Evolutionary conservation across 1,140 invertebrate species (phyloP), one percentile per base, ranked within the genome.

Genomic region (Trachelipus rathkii): DNA sequence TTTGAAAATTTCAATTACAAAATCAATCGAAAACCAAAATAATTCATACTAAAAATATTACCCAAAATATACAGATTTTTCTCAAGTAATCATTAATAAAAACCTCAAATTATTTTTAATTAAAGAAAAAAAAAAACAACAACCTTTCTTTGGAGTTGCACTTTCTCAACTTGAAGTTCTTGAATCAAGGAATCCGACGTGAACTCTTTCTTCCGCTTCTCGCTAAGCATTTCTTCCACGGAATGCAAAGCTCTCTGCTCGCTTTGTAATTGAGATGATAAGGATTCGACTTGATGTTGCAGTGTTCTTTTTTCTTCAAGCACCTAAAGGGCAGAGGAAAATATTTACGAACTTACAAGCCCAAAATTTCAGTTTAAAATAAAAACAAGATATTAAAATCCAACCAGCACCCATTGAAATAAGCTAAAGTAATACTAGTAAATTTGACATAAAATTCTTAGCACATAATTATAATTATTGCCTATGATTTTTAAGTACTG

Each of bases 251-350:
- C 19, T 19, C 11, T 19, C 8, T 19, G 11, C 19, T 60, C 50
- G 50, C 50, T 60, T 19, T 60, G 50, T 19, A 60, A 60, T 19
- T 60, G 50, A 13, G 50, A 15, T 13, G 50, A 60, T 19, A 60
- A 19, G 8, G 50, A 60, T 60, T 60, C 50, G 50, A 60, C 19
- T 60, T 60, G 50, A 15, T 60, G 50, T 60, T 60, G 11, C 3
- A 60, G 50, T 19, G 50, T 60, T 60, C 50, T 60, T 19, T 60
- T 60, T 19, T 60, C 50, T 60, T 60, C 50, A 13, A 60, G 50
- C 2, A 60, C 11, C 50, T 60, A 8, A 60, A 60, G 4, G 2
- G 50, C 50, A 19, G 8, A 13, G 50, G 50, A 15, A 19, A 60
- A 15, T 60, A 33, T 33, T n/a, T n/a, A n/a, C n/a, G n/a, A n/a